Conservation (phyloP, 2,113 vertebrate species). For the Pedetes capensis region DNA sequence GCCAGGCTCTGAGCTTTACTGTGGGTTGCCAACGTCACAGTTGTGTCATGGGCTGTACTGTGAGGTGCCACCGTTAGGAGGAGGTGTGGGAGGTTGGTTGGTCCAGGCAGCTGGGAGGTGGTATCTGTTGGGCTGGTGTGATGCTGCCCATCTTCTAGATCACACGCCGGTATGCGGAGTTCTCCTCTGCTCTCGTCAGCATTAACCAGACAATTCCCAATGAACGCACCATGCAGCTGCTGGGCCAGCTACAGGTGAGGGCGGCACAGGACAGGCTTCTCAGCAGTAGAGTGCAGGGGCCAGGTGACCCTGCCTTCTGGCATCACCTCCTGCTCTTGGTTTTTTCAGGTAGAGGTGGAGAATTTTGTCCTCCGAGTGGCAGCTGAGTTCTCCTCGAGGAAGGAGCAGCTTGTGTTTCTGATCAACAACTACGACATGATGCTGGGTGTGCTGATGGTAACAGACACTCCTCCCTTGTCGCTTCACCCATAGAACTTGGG, state of each 20-base stretch:
- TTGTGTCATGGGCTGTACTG: not conserved
- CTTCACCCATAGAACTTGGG: fast-evolving
- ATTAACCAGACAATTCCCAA: constrained; percentile 95
- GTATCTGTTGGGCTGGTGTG: not conserved
- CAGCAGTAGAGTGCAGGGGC: too few species aligned
- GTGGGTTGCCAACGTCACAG: fast-evolving
- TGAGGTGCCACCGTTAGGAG: not conserved
- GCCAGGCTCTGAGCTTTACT: not conserved
- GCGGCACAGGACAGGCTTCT: fast-evolving
- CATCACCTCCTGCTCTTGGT: not conserved
- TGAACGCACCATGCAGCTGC: constrained; percentile 87
- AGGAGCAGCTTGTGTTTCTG: constrained; percentile 95
- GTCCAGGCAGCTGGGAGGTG: not conserved
- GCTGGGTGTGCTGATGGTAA: constrained; percentile 93
- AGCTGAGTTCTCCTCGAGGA: constrained; percentile 93
- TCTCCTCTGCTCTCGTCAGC: constrained; percentile 94
- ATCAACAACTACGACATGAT: constrained; percentile 99
- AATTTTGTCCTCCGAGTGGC: constrained; percentile 96
- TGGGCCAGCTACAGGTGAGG: constrained; percentile 92
- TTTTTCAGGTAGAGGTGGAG: constrained; percentile 90
- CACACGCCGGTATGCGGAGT: constrained; percentile 93
- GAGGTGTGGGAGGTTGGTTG: not conserved
- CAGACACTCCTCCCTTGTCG: fast-evolving
- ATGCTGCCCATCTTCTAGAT: constrained; percentile 82
- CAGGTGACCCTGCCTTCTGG: fast-evolving